Conservation (phyloP, 2,797 vertebrate genomes). For the Melanotaenia parkinsoni region DNA sequence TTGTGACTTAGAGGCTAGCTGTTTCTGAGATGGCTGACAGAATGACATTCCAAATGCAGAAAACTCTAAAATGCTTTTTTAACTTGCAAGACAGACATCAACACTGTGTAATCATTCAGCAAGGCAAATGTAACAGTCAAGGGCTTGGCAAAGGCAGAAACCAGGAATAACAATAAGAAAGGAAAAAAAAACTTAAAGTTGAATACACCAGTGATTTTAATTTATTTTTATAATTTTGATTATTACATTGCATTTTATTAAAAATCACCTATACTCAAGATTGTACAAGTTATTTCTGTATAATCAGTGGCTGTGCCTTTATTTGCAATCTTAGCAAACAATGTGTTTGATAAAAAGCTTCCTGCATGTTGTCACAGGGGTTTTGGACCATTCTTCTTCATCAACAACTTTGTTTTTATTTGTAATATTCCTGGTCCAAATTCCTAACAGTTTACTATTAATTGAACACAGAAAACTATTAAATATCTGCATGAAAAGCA, state of each 20-base stretch:
- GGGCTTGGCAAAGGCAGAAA: not conserved
- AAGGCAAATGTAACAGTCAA: not conserved
- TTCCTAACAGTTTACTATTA: no score
- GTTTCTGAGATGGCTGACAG: not conserved
- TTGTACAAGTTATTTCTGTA: no score
- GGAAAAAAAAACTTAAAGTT: no score
- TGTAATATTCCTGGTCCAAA: not conserved
- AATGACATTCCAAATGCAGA: not conserved
- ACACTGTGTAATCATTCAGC: not conserved
- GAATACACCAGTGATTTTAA: no score
- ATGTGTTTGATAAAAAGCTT: not conserved
- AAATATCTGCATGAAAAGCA: no score
- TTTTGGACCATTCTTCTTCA: not conserved
- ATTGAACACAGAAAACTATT: no score
- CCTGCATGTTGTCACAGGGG: not conserved
- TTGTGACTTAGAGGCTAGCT: no score
- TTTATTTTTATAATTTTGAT: no score
- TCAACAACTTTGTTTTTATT: not conserved
- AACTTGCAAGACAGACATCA: not conserved
- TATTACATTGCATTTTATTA: no score
- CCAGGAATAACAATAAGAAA: not conserved
- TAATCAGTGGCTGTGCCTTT: no score
- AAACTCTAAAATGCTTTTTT: not conserved
- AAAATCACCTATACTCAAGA: no score
- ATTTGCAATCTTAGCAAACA: no score